phyloP scores from a whole-genome alignment of 2,797 vertebrate genomes.

The Sylvilagus floridanus region DNA sequence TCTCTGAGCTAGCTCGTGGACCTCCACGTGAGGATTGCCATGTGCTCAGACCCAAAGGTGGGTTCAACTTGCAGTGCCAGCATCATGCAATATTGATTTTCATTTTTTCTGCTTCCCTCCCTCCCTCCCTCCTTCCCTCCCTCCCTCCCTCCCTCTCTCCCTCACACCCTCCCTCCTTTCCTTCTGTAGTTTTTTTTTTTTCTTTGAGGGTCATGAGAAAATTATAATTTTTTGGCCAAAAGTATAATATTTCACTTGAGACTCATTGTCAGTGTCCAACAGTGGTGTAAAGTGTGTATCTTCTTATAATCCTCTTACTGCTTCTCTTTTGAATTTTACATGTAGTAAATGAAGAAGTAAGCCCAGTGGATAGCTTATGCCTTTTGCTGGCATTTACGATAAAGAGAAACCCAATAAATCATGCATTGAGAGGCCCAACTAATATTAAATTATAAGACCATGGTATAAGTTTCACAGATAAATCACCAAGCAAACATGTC shows the following conservation, averaged over 20 bases:
- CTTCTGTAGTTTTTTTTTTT: neutral
- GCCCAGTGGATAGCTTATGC: neutral
- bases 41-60: neutral
- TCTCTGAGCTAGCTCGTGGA: neutral
- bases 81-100: neutral
- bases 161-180: no score
- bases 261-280: neutral
- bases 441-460: slow-evolving; percentile 58
- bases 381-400: slow-evolving; percentile 71
- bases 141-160: no score
- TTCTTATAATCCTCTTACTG: slow-evolving; percentile 27
- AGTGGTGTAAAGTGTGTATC: neutral
- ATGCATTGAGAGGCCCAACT: neutral
- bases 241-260: slow-evolving; percentile 43
- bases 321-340: slow-evolving; percentile 30
- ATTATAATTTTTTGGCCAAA: slow-evolving; percentile 34
- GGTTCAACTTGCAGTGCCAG: neutral
- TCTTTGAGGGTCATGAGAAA: slow-evolving; percentile 39
- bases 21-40: neutral
- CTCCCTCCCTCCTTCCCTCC: no score
- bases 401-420: slow-evolving; percentile 71
- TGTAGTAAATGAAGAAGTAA: slow-evolving; percentile 30
- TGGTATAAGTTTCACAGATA: slow-evolving; percentile 50
- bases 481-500: slow-evolving; percentile 40
- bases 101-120: neutral